Base-by-base conservation (phyloP, 2,113 vertebrate species). In the Cynocephalus volans region DNA sequence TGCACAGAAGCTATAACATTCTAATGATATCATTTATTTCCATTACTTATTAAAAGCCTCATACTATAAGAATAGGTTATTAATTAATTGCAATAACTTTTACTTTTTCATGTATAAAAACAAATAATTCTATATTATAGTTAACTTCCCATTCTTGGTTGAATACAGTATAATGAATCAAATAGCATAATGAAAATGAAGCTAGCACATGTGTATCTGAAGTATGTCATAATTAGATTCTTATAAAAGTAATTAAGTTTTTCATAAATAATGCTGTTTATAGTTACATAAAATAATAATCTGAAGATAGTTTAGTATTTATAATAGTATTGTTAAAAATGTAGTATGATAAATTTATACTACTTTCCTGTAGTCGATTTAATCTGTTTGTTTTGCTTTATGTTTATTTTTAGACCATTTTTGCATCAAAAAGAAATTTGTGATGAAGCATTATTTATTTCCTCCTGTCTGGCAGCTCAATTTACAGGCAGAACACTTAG, bases 391-490 rank as follows among this genome's bases (percentile, higher is more conserved):
- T 76, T 97, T 95, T 95, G n/a, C 89, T 94, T 58, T 52, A 10
- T 80, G 45, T 96, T 96, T 97, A 98, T 97, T 97, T 97, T 97
- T 96, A 97, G 69, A 26, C 15, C 8, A 23, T 54, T 77, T 88
- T 60, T 60, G 11, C 36, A 83, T 85, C 52, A 69, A 36, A 90
- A 85, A 91, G 48, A 1, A 69, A 26, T 75, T 98, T 97, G 23
- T 94, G 72, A 96, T 90, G 87, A 98, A 96, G 72, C 88, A 90
- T 86, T 96, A 83, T 92, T 97, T 98, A 87, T 93, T 97, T 97
- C 76, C 48, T 97, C 8, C 81, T 93, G 26, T 94, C 97, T 97
- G 84, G 70, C 96, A 97, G 84, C n/a, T 98, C 95, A 96, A 0
- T 98, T 98, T 97, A 92, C 91, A 97, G 93, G 75, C 79, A 88